Evolutionary conservation across 2,888 invertebrate genomes (phyloP).

Genomic region (Lutraria lutraria): DNA sequence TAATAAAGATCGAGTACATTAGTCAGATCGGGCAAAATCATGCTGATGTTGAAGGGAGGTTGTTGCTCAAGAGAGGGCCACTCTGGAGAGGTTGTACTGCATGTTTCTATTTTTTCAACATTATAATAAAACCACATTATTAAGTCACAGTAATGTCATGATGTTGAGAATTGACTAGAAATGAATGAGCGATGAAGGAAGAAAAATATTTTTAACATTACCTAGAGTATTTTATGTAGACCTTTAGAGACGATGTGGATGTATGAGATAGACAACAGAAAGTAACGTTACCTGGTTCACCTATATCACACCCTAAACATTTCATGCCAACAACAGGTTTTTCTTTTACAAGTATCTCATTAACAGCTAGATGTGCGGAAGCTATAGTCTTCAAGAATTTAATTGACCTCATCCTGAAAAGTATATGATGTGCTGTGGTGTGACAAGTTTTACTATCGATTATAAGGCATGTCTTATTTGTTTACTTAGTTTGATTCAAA

Average conservation of each 20-base stretch:
- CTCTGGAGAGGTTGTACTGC: too few species aligned
- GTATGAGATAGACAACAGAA: background rate
- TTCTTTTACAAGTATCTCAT: slow-evolving; percentile 68
- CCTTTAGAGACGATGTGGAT: background rate
- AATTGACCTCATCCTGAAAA: slow-evolving; percentile 57
- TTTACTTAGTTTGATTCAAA: too few species aligned
- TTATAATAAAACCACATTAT: background rate
- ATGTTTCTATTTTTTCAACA: background rate
- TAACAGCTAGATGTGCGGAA: slow-evolving; percentile 69
- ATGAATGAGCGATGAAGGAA: background rate
- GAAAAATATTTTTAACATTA: background rate
- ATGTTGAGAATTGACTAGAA: background rate
- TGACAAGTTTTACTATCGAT: too few species aligned
- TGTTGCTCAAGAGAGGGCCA: too few species aligned
- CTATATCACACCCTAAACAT: slow-evolving; percentile 71
- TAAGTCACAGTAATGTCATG: background rate
- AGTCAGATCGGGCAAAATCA: too few species aligned
- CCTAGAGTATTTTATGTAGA: background rate
- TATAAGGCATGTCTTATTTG: too few species aligned
- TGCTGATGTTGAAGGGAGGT: too few species aligned
- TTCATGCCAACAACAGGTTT: slow-evolving; percentile 72
- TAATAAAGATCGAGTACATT: too few species aligned
- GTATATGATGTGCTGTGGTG: background rate
- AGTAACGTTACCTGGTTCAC: slow-evolving; percentile 56
- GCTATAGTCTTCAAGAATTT: slow-evolving; percentile 64